phyloP scores from a whole-genome alignment of 2,113 vertebrate genomes.

The Corapipo altera region DNA sequence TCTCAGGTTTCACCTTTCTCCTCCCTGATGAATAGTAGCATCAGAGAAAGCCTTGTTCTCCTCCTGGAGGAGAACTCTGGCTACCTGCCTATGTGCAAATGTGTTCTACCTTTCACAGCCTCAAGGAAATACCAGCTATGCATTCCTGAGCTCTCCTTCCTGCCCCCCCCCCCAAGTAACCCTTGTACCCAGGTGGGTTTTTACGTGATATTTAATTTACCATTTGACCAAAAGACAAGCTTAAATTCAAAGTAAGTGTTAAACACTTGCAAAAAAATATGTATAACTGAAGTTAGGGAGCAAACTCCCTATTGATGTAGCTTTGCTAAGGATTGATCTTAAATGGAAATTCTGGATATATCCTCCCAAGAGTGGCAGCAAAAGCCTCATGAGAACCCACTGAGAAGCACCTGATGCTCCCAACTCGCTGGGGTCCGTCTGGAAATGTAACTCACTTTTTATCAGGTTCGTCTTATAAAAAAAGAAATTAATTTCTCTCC shows the following conservation, averaged over 20 bases:
- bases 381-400: background rate
- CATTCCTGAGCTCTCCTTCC: background rate
- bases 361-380: background rate
- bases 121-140: background rate
- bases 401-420: background rate
- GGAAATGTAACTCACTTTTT: background rate
- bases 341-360: background rate
- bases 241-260: conserved; percentile 32
- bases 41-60: background rate
- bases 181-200: background rate
- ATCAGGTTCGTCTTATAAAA: background rate
- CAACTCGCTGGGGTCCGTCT: background rate
- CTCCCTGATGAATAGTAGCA: background rate
- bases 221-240: background rate
- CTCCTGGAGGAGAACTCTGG: background rate
- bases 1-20: background rate
- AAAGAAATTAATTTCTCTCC: background rate
- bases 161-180: background rate
- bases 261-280: background rate
- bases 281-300: background rate
- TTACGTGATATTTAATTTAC: background rate
- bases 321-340: background rate
- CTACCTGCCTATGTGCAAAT: background rate
- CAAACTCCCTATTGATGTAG: background rate
- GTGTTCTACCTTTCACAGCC: background rate